Base-by-base conservation (phyloP, 2,888 invertebrate species). In the Drosophila greeni region DNA sequence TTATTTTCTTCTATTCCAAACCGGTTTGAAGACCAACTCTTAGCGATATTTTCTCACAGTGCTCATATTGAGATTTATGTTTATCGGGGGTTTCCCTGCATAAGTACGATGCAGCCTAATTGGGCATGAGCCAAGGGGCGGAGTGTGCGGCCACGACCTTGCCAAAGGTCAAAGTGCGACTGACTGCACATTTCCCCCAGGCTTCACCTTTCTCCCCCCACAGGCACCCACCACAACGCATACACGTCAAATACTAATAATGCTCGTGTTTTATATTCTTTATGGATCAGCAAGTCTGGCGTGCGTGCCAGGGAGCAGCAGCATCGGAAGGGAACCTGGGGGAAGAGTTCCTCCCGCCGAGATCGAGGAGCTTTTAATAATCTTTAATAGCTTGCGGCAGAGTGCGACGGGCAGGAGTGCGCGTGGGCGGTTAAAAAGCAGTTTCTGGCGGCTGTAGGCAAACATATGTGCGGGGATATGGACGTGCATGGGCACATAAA, bases 331-430 rank as follows among this genome's bases (percentile, higher is more conserved):
- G 48, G 29, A 23, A 31, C 29, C 45, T n/a, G 72, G 39, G 36
- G 39, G 33, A 34, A 34, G 49, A 34, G 48, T 51, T 57, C 55
- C 61, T 26, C 48, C 78, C 60, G 48, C 66, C 48, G 70, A 76
- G 85, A 82, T 84, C 83, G 73, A 80, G 85, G 72, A 62, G 70
- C 81, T 85, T 75, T 83, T 81, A 83, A 84, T 85, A 81, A 84
- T 83, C 84, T 81, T 77, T 77, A 83, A 83, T 75, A 67, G 81
- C 71, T 53, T 11, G 43, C 20, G 59, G 70, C 67, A 57, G 68
- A 56, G 43, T 61, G 9, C 20, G 24, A 23, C 24, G 64, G 42
- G 66, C 54, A 39, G 53, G 43, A 20, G 42, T 24, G 24, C 18
- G 59, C 57, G 48, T 62, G 43, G 62, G 64, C 40, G 69, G 51